A percentile compares a stretch with the other conserved stretches of the same genome.
phyloP scores from a whole-genome alignment of 2,888 invertebrate genomes.

The Tethea ocularis region DNA sequence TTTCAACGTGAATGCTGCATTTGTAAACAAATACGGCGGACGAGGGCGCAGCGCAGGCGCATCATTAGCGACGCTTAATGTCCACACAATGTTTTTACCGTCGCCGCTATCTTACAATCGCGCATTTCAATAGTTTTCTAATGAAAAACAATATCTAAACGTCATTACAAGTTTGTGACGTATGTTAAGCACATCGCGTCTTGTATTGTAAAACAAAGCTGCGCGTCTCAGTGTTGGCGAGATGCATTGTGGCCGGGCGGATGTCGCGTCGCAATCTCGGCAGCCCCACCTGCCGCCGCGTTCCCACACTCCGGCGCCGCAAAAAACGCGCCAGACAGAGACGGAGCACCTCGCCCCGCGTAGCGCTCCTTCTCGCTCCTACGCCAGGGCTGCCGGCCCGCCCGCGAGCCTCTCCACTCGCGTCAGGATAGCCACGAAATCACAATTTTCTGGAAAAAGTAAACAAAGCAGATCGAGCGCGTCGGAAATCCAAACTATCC shows the following conservation, averaged over 20 bases:
- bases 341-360: conserved; percentile 44
- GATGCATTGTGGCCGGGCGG: conserved; percentile 82
- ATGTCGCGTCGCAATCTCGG: conserved; percentile 83
- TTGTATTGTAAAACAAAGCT: conserved; percentile 74
- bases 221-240: conserved; percentile 34
- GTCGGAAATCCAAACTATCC: conserved; percentile 30
- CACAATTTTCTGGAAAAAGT: conserved; percentile 68
- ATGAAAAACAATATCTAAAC: conserved; percentile 50
- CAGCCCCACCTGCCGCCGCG: conserved; percentile 82
- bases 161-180: conserved; percentile 58
- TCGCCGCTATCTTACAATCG: background rate
- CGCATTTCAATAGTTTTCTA: conserved; percentile 31
- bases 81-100: conserved; percentile 5
- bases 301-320: conserved; percentile 84
- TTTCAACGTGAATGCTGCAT: conserved; percentile 43
- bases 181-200: conserved; percentile 70
- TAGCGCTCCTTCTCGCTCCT: conserved; percentile 65
- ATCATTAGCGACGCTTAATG: conserved; percentile 37
- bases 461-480: conserved; percentile 49
- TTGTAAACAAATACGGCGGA: conserved; percentile 63
- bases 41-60: conserved; percentile 30
- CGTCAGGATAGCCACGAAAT: conserved; percentile 64
- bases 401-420: conserved; percentile 29
- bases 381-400: conserved; percentile 68
- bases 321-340: conserved; percentile 78